phyloP scores from a whole-genome alignment of 2,888 invertebrate species.

The Trissolcus brochymenae region DNA sequence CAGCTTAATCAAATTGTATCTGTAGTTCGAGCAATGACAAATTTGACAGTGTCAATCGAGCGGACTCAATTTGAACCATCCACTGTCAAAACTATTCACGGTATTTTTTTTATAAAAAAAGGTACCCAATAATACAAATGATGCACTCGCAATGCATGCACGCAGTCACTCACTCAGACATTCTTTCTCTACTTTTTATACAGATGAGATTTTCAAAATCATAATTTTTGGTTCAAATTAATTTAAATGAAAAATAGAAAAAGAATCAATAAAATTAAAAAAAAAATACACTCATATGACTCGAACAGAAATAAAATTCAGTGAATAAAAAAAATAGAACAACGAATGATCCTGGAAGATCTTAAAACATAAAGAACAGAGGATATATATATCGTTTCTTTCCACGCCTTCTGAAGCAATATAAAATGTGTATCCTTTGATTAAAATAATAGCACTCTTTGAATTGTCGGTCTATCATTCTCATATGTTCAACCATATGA shows the following conservation, averaged over 20 bases:
- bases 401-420: not conserved
- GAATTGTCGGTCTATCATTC: no score
- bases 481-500: slow-evolving; percentile 8
- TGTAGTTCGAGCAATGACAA: slow-evolving; percentile 1
- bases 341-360: not conserved
- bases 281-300: no score
- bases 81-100: not conserved
- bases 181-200: slow-evolving; percentile 26
- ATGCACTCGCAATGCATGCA: slow-evolving; percentile 16
- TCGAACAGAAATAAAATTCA: not conserved
- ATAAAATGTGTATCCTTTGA: slow-evolving; percentile 15
- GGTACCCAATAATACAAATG: slow-evolving; percentile 37
- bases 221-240: no score
- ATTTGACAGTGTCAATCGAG: slow-evolving; percentile 20
- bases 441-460: slow-evolving; percentile 9
- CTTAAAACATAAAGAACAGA: not conserved
- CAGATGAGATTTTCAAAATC: slow-evolving; percentile 31
- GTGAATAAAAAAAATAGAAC: slow-evolving; percentile 1
- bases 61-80: not conserved
- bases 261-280: no score
- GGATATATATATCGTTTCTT: not conserved
- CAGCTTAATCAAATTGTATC: slow-evolving; percentile 12
- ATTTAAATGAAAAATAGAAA: no score
- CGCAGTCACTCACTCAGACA: slow-evolving; percentile 16
- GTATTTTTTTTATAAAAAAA: slow-evolving; percentile 26